phyloP scores from a whole-genome alignment of 1,140 invertebrate species.

The Aradophagus sp. region DNA sequence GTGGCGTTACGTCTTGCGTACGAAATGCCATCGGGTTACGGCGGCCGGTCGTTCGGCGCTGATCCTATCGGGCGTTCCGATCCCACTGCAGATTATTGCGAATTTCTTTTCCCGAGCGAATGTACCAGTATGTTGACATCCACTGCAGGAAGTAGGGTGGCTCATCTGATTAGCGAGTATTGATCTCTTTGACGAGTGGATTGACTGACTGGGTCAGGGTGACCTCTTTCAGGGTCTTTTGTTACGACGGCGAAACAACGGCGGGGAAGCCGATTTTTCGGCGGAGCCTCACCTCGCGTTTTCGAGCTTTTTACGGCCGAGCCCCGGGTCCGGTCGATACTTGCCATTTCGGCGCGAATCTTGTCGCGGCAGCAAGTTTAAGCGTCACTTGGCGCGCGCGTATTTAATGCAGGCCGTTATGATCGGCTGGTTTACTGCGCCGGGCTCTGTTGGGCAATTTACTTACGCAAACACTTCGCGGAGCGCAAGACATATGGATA shows the following conservation, averaged over 20 bases:
- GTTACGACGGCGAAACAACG: constrained; percentile 24
- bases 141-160: constrained; percentile 59
- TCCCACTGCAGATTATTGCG: constrained; percentile 42
- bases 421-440: constrained; percentile 24
- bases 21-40: constrained; percentile 46
- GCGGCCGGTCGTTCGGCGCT: background rate
- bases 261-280: background rate
- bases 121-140: constrained; percentile 58
- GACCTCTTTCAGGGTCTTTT: constrained; percentile 64
- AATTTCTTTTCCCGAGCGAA: constrained; percentile 40
- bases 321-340: no score
- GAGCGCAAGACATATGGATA: constrained; percentile 33
- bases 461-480: constrained; percentile 23
- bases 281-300: no score
- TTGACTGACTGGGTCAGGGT: constrained; percentile 70
- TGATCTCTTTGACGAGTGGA: constrained; percentile 68
- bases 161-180: constrained; percentile 71
- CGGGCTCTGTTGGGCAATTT: constrained; percentile 27
- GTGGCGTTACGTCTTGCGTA: constrained; percentile 53
- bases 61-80: constrained; percentile 19
- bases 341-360: constrained; percentile 2
- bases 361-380: constrained; percentile 24
- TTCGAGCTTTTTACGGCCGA: constrained; percentile 20
- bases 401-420: constrained; percentile 24
- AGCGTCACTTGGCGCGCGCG: background rate